Evolutionary conservation across 1,140 invertebrate species (phyloP), one percentile per base, ranked within the genome.

Genomic region (Holcopasites calliopsidis): DNA sequence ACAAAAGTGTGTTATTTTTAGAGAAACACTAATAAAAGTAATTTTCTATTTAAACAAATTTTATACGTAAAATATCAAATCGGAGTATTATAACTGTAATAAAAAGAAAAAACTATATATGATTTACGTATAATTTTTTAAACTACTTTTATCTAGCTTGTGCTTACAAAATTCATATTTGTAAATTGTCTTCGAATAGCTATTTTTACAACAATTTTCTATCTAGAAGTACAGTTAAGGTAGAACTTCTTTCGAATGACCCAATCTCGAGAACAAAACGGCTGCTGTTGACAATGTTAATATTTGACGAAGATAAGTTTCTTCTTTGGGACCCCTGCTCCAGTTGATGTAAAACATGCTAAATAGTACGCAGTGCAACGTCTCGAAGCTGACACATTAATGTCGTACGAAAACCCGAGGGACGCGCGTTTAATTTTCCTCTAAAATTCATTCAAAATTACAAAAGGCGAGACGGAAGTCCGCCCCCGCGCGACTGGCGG

Each of bases 221-320:
- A 70, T 18, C 4, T 18, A 18, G 28, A 23, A 35, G 5, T 23
- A 18, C 26, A 57, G 26, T 28, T 42, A 42, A 26, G 18, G 11
- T 31, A 55, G 13, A 21, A 31, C n/a, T 42, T 44, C 6, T 38
- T 57, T 23, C 21, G 5, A 33, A 7, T 8, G 40, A 40, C 13
- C 33, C 23, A 62, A 40, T 21, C 31, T 33, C 18, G 23, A 57
- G 66, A 23, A 35, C 21, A 26, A 55, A 47, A 4, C 35, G 21
- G n/a, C 44, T 35, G 26, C 18, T 69, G 66, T 76, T 71, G 55
- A 60, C 57, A 52, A 0, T 61, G 74, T 70, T 76, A 76, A 76
- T 76, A 71, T 76, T 76, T 76, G 49, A 18, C n/a, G 16, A 76
- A 76, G 74, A 76, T 76, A 76, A 76, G 38, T 50, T n/a, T 10